Conservation (phyloP, 1,140 invertebrate genomes). For the Drosophila albomicans region DNA sequence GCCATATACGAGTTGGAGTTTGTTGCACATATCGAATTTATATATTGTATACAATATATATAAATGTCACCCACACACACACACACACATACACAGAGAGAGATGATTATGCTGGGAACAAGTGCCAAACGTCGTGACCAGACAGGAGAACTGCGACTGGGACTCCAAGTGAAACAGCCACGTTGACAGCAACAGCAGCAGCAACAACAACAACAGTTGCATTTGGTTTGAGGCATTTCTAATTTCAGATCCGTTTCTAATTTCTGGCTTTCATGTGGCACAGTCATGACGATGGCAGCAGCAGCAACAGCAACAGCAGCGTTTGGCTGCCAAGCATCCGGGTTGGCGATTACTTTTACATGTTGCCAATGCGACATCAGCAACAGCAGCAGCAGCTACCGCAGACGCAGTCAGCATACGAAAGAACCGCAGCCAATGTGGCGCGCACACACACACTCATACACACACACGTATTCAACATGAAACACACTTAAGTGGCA, state of each 20-base stretch:
- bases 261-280: constrained; percentile 80
- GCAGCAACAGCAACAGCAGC: not conserved
- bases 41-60: constrained; percentile 12
- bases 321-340: constrained; percentile 60
- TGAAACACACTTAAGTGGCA: constrained; percentile 70
- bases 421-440: constrained; percentile 77
- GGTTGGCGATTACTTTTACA: constrained; percentile 82
- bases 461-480: constrained; percentile 16
- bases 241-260: constrained; percentile 81
- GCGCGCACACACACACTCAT: constrained; percentile 51
- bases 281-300: constrained; percentile 38
- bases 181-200: constrained; percentile 30
- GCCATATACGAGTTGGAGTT: not conserved
- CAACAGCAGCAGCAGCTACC: constrained; percentile 52
- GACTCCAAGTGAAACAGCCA: constrained; percentile 1
- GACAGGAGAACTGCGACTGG: constrained; percentile 8
- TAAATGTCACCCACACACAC: constrained; percentile 40
- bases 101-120: constrained; percentile 43
- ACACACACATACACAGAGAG: too few species aligned
- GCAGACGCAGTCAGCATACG: constrained; percentile 46
- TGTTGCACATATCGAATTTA: not conserved
- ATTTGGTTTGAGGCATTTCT: constrained; percentile 74
- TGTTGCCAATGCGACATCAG: constrained; percentile 71
- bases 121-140: constrained; percentile 67
- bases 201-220: constrained; percentile 36